Percentiles rank a stretch among this genome's conserved stretches.
Conservation (phyloP, 2,888 invertebrate species). For the Agrochola lychnidis region DNA sequence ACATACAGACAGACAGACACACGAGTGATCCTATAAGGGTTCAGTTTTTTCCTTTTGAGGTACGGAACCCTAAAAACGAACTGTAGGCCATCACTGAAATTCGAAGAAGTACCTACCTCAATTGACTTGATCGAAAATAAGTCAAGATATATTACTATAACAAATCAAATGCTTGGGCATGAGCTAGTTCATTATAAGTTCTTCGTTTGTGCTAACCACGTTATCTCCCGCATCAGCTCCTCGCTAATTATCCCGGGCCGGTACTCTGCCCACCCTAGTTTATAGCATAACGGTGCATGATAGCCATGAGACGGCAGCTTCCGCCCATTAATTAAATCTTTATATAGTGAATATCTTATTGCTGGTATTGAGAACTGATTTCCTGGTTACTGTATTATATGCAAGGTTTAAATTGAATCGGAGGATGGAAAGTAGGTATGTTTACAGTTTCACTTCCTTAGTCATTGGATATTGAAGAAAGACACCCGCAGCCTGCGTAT, state of each 20-base stretch:
- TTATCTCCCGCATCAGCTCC: slow-evolving; percentile 12
- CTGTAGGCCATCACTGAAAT: too few species aligned
- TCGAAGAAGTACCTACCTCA: too few species aligned
- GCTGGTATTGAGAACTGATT: slow-evolving; percentile 32
- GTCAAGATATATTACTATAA: too few species aligned
- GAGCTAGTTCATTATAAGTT: too few species aligned
- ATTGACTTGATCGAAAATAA: too few species aligned
- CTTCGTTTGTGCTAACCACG: slow-evolving; percentile 11
- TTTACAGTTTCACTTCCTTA: slow-evolving; percentile 17
- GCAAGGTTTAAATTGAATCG: slow-evolving; percentile 8
- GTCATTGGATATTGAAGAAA: not conserved
- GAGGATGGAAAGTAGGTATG: not conserved
- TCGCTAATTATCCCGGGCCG: slow-evolving; percentile 20
- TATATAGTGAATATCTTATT: slow-evolving; percentile 25
- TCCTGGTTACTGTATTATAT: slow-evolving; percentile 43
- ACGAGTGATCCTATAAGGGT: too few species aligned
- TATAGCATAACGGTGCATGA: slow-evolving; percentile 43
- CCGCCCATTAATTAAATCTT: slow-evolving; percentile 49
- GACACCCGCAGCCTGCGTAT: not conserved
- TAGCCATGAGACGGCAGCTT: slow-evolving; percentile 33
- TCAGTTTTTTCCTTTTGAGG: too few species aligned
- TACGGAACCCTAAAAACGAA: too few species aligned
- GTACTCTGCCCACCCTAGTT: slow-evolving; percentile 30
- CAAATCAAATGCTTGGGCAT: too few species aligned
- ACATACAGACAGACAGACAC: too few species aligned